Base-by-base conservation (phyloP, 2,797 vertebrate species). In the Brachyalestes nurse region DNA sequence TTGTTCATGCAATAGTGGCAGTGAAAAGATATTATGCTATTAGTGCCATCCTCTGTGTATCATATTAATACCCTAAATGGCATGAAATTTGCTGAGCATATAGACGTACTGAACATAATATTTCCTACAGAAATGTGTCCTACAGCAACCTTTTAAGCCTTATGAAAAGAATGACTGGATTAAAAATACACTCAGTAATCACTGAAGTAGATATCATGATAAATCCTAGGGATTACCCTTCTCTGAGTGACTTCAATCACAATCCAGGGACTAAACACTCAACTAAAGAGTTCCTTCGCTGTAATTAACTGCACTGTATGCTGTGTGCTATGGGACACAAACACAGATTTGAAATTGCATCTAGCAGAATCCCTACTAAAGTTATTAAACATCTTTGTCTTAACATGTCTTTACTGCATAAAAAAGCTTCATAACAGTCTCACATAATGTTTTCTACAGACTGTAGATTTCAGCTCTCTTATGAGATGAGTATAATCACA, bases 131-230 rank as follows among this genome's bases (percentile, higher is more conserved):
- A 12, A 51, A 71, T 71, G 5, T 64, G 5, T 53, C 23, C 14
- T 25, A 28, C 1, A 28, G 17, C 14, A 28, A 9, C 13, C 45
- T 53, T 77, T 25, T 65, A 55, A 58, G 49, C 60, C 40, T 61
- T 49, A 21, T 74, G 38, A 60, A 69, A 61, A 57, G 40, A 10
- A 58, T n/a, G 6, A 34, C 14, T 45, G n/a, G 16, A 38, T 64
- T 65, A 67, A 67, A 67, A 45, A 21, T 25, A 13, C 21, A 64
- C 21, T 66, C 8, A 58, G 49, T 75, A 60, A 69, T 53, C 2
- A 6, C 21, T 19, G 13, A 9, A n/a, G 45, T 75, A 23, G n/a
- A 5, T 6, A 55, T 38, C 62, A 19, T 38, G 25, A n/a, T 75
- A 34, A 65, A 55, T 21, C n/a, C 5, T 17, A n/a, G 21, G 13